Conservation (phyloP, 2,888 invertebrate species). For the Orchestes rusci region DNA sequence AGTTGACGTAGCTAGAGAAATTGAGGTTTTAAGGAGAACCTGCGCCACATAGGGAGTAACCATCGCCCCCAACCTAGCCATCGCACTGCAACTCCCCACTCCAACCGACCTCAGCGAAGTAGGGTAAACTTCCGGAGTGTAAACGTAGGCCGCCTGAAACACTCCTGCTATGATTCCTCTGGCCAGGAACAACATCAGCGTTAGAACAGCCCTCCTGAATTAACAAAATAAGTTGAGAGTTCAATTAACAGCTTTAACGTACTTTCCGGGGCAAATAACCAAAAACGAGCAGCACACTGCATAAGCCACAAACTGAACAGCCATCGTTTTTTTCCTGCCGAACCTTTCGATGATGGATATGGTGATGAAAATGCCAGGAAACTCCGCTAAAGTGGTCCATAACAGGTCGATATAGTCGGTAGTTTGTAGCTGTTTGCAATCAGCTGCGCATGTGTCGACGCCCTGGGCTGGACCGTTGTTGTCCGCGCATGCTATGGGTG, state of each 20-base stretch:
- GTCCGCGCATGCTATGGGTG: slow-evolving; percentile 42
- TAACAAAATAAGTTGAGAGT: background rate
- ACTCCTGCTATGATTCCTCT: slow-evolving; percentile 89
- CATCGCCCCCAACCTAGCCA: slow-evolving; percentile 90
- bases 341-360: slow-evolving; percentile 84
- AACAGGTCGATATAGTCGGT: slow-evolving; percentile 87
- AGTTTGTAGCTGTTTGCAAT: slow-evolving; percentile 66
- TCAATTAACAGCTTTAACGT: slow-evolving; percentile 36
- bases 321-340: slow-evolving; percentile 89
- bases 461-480: slow-evolving; percentile 34
- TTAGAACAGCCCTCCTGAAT: slow-evolving; percentile 64
- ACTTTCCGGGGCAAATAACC: slow-evolving; percentile 66
- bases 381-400: slow-evolving; percentile 92
- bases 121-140: slow-evolving; percentile 93
- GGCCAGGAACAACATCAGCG: slow-evolving; percentile 78
- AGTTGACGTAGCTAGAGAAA: slow-evolving; percentile 65
- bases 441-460: slow-evolving; percentile 54
- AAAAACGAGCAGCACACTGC: slow-evolving; percentile 67
- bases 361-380: slow-evolving; percentile 87
- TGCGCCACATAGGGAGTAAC: slow-evolving; percentile 91
- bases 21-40: slow-evolving; percentile 68
- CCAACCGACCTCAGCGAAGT: slow-evolving; percentile 83
- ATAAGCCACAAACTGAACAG: slow-evolving; percentile 82
- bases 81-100: slow-evolving; percentile 86
- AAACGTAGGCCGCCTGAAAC: slow-evolving; percentile 93